A percentile compares a stretch with the other conserved stretches of the same genome.
These are phyloP conservation scores for Monoplex corrugatus DNA, from an alignment of 2,888 invertebrate genomes.

Conservation along the genomic window DNA sequence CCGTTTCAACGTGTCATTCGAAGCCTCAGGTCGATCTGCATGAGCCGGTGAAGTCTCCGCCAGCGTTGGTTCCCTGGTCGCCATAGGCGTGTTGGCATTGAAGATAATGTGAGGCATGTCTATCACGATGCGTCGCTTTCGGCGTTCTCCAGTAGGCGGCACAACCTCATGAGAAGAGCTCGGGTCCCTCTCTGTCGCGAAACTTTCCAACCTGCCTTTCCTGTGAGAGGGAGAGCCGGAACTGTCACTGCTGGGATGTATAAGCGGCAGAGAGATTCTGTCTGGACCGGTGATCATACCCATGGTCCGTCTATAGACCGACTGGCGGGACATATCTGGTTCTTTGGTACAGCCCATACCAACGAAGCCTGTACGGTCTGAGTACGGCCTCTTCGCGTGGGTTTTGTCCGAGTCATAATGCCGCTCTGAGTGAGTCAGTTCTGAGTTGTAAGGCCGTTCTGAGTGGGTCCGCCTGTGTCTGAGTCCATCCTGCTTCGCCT, in stretches of 20 bases:
- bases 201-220: background rate
- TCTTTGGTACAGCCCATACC: conserved; percentile 26
- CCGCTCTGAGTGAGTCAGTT: background rate
- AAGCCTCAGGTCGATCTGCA: conserved; percentile 27
- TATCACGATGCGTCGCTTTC: conserved; percentile 61
- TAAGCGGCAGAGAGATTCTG: conserved; percentile 29
- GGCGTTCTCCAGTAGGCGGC: conserved; percentile 18
- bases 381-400: too few species aligned
- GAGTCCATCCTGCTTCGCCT: background rate
- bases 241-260: background rate
- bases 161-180: background rate
- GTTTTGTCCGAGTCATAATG: too few species aligned
- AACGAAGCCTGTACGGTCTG: conserved; percentile 55
- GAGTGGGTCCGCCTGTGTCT: background rate
- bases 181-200: background rate
- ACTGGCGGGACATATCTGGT: background rate
- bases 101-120: conserved; percentile 75
- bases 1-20: conserved; percentile 69
- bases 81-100: conserved; percentile 63
- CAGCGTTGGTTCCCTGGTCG: conserved; percentile 47
- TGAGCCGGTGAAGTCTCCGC: conserved; percentile 31
- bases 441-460: background rate
- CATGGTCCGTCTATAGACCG: conserved; percentile 34
- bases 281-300: conserved; percentile 20
- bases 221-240: background rate